phyloP scores from a whole-genome alignment of 2,797 vertebrate species.

The Dendrocincla fuliginosa region DNA sequence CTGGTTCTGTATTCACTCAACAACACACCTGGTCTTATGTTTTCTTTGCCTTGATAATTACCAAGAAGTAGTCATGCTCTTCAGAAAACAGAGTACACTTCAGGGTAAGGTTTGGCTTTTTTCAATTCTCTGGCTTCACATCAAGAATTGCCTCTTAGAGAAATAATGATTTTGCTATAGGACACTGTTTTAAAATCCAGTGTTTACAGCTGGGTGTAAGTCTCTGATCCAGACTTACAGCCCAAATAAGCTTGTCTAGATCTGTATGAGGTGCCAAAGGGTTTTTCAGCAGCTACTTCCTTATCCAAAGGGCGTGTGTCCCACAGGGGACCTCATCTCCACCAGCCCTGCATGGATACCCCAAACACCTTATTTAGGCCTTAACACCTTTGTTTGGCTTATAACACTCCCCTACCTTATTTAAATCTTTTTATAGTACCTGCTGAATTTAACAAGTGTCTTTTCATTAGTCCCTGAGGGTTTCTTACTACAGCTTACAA shows the following conservation, averaged over 20 bases:
- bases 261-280: background rate
- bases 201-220: background rate
- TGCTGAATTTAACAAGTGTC: background rate
- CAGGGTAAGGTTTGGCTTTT: background rate
- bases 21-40: background rate
- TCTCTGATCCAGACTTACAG: background rate
- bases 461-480: background rate
- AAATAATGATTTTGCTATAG: background rate
- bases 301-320: background rate
- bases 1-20: background rate
- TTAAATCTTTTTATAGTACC: background rate
- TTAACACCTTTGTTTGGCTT: background rate
- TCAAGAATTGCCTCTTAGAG: background rate
- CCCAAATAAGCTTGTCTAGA: background rate
- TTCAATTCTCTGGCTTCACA: background rate
- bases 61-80: background rate
- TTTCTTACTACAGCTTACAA: background rate
- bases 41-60: background rate
- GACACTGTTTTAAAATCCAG: background rate
- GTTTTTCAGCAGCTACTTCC: background rate
- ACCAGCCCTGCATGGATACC: background rate
- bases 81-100: background rate
- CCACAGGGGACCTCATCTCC: background rate
- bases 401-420: rapidly evolving
- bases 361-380: background rate